Percentiles rank a stretch among this genome's conserved stretches.
phyloP scores from a whole-genome alignment of 2,888 invertebrate genomes.

The Drosophila affinis region DNA sequence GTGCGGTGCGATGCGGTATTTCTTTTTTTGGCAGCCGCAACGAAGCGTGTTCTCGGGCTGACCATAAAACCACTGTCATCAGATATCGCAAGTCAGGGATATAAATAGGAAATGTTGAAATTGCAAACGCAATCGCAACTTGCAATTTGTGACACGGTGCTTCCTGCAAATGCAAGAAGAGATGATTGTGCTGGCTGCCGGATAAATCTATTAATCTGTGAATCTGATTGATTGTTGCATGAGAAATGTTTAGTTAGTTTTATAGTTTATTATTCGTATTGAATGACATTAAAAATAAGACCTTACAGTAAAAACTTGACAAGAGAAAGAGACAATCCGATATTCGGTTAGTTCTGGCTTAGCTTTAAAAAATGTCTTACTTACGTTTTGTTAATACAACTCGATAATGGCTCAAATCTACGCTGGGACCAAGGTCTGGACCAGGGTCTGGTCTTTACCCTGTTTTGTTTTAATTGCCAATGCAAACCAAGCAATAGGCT shows the following conservation, averaged over 20 bases:
- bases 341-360: conserved; percentile 3
- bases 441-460: conserved; percentile 3
- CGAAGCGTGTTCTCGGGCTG: conserved; percentile 44
- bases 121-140: conserved; percentile 28
- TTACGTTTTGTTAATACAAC: conserved; percentile 8
- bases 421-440: background rate
- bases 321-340: conserved; percentile 11
- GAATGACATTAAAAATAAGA: conserved; percentile 27
- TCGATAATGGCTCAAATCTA: conserved; percentile 26
- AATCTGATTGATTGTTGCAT: conserved; percentile 33
- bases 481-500: conserved; percentile 48
- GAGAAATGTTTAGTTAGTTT: conserved; percentile 15
- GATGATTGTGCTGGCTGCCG: background rate
- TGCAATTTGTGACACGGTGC: conserved; percentile 11
- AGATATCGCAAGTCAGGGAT: conserved; percentile 17
- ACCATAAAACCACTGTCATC: conserved; percentile 47
- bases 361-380: conserved; percentile 7
- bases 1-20: conserved; percentile 6
- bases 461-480: conserved; percentile 41
- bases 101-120: conserved; percentile 31
- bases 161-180: background rate
- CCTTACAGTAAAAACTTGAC: conserved; percentile 43
- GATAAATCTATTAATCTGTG: background rate
- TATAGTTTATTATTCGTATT: conserved; percentile 27
- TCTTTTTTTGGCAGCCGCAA: conserved; percentile 39